Conservation (phyloP, 2,888 invertebrate species). For the Drosophila infuscata region DNA sequence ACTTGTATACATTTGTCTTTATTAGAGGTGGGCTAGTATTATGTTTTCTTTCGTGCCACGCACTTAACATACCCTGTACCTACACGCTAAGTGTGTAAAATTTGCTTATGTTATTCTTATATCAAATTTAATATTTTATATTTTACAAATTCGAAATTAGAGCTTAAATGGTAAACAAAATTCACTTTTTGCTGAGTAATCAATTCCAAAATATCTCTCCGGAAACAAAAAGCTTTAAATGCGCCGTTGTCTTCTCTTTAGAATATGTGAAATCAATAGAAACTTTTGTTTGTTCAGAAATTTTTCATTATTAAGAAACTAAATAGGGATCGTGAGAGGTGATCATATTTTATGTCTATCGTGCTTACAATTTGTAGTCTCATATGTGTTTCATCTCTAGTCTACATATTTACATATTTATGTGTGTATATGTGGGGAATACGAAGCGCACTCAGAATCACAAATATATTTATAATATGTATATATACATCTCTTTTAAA, state of each 20-base stretch:
- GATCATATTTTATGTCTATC: background rate
- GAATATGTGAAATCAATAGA: background rate
- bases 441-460: background rate
- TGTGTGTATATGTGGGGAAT: background rate
- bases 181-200: background rate
- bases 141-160: background rate
- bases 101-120: background rate
- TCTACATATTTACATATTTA: background rate
- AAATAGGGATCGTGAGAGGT: background rate
- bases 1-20: conserved; percentile 25
- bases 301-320: background rate
- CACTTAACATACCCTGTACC: background rate
- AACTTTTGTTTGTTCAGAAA: background rate
- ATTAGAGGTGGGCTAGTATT: conserved; percentile 9
- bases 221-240: no score
- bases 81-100: background rate
- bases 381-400: conserved; percentile 11
- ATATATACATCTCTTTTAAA: conserved; percentile 6
- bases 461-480: conserved; percentile 6
- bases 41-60: conserved; percentile 13
- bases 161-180: background rate
- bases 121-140: background rate
- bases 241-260: background rate
- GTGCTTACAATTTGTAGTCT: background rate
- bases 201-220: background rate